Evolutionary conservation across 53 echinoderm and acorn worm species (phyloP).

Genomic region (Temnopleurus reevesii): DNA sequence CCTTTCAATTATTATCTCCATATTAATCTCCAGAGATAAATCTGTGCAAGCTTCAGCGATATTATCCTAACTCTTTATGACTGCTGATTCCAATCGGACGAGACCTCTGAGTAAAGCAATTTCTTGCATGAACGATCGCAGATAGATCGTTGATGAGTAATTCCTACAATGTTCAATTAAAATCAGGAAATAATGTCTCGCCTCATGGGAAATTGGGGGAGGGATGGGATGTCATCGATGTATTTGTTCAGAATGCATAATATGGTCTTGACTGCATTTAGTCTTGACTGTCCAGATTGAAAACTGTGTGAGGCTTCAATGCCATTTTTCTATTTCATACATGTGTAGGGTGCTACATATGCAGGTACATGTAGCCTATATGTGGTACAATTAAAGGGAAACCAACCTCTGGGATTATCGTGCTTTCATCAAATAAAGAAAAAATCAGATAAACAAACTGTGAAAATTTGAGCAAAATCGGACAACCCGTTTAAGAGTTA

Average conservation of each 20-base stretch:
- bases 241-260: no score
- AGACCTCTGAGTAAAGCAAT: conserved; percentile 1
- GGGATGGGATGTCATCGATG: neutral
- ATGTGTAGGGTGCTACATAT: no score
- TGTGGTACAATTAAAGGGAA: no score
- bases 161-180: conserved; percentile 24
- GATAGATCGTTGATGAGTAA: neutral
- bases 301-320: no score
- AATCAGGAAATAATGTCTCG: conserved; percentile 2
- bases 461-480: no score
- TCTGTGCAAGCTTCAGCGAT: neutral
- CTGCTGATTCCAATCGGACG: neutral
- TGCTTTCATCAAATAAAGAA: no score
- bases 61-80: neutral
- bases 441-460: no score
- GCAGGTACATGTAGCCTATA: no score
- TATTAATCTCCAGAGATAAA: neutral
- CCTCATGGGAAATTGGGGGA: neutral
- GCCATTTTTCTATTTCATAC: no score
- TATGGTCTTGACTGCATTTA: neutral
- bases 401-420: no score
- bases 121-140: neutral
- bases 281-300: neutral
- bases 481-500: no score
- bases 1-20: neutral